phyloP scores from a whole-genome alignment of 2,888 invertebrate species.

The Andrena praecox region DNA sequence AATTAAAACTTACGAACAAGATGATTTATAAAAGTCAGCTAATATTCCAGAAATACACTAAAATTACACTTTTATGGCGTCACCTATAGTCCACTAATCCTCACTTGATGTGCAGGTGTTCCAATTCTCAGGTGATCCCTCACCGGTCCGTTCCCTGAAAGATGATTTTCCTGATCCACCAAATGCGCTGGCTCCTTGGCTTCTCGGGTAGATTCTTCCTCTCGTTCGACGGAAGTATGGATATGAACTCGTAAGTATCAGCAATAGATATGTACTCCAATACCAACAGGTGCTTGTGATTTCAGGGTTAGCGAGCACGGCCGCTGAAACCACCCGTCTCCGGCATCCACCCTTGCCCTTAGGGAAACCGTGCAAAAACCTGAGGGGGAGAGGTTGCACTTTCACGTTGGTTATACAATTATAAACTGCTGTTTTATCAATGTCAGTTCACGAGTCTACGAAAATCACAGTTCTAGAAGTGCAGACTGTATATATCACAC shows the following conservation, averaged over 20 bases:
- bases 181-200: not conserved
- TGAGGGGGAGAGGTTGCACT: not conserved
- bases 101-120: too few relatives aligned
- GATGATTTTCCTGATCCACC: not conserved
- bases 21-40: not conserved
- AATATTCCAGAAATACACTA: not conserved
- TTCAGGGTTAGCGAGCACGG: not conserved
- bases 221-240: not conserved
- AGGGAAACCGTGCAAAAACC: not conserved
- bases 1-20: not conserved
- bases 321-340: not conserved
- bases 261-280: not conserved
- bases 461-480: not conserved
- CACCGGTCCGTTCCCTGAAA: not conserved
- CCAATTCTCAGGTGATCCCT: not conserved
- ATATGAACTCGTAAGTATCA: not conserved
- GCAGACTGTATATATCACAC: not conserved
- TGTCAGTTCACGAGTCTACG: not conserved
- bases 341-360: not conserved
- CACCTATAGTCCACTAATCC: too few relatives aligned
- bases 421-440: not conserved
- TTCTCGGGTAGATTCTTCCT: not conserved
- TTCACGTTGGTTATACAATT: not conserved
- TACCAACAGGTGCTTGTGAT: slow-evolving; percentile 1
- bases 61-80: not conserved